Conservation (phyloP, 2,113 vertebrate species). For the Zapus hudsonius region DNA sequence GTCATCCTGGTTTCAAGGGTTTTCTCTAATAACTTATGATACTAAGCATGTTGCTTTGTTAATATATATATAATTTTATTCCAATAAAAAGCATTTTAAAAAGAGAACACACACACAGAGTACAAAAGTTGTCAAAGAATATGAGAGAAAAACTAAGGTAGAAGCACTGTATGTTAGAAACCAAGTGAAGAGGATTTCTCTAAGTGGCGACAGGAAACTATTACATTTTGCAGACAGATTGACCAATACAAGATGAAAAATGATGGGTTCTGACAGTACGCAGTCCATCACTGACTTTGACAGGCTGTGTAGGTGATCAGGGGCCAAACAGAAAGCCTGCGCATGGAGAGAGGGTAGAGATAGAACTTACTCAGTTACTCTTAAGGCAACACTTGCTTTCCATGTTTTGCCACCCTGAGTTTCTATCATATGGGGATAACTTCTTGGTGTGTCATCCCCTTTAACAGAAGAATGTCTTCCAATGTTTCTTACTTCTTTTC, state of each 20-base stretch:
- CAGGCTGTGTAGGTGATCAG: background rate
- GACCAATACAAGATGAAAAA: conserved; percentile 21
- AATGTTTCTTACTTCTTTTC: background rate
- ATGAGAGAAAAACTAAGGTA: background rate
- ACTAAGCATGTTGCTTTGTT: no score
- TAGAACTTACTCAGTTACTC: background rate
- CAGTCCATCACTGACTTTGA: background rate
- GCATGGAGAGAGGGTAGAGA: background rate
- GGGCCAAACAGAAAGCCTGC: background rate
- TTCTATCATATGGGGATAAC: background rate
- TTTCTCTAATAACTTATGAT: no score
- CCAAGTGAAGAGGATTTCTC: background rate
- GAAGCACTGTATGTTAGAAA: background rate
- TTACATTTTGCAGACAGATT: background rate
- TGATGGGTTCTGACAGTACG: background rate
- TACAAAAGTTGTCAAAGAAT: background rate
- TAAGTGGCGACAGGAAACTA: background rate
- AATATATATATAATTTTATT: no score
- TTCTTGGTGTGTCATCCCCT: background rate
- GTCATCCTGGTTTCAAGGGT: no score
- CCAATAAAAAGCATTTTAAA: no score
- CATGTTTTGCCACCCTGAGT: background rate
- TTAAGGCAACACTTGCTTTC: background rate
- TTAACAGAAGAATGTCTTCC: conserved; percentile 18
- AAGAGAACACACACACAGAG: background rate